Evolutionary conservation across 2,113 vertebrate genomes (phyloP).

Genomic region (Bubo blakistoni): DNA sequence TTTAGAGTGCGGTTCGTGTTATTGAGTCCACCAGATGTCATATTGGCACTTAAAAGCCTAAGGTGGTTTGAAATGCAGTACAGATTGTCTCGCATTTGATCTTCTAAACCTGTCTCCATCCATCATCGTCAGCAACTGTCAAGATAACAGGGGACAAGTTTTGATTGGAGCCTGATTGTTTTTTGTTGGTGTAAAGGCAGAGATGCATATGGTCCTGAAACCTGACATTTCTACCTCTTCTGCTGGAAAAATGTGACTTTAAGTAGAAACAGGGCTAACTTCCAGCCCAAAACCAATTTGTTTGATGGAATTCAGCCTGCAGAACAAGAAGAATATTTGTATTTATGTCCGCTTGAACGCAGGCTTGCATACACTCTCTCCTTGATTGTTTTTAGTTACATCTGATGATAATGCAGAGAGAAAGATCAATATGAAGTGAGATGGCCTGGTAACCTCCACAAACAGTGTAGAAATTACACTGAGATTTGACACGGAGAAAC

Average conservation of each 20-base stretch:
- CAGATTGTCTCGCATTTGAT: neutral
- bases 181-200: neutral
- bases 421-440: neutral
- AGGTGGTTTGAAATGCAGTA: neutral
- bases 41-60: neutral
- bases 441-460: neutral
- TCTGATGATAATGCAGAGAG: neutral
- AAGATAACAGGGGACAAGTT: neutral
- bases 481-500: neutral
- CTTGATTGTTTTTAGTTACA: neutral
- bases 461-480: neutral
- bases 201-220: neutral
- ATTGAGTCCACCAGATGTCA: neutral
- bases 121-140: slow-evolving; percentile 11
- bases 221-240: neutral
- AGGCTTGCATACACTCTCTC: neutral
- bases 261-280: neutral
- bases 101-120: neutral
- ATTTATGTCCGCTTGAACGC: neutral
- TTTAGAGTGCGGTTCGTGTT: neutral
- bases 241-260: neutral
- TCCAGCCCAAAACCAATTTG: neutral
- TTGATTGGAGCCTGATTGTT: neutral
- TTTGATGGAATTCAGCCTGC: neutral
- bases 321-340: neutral